Conservation (phyloP, 2,113 vertebrate species). For the Saguinus imperator region DNA sequence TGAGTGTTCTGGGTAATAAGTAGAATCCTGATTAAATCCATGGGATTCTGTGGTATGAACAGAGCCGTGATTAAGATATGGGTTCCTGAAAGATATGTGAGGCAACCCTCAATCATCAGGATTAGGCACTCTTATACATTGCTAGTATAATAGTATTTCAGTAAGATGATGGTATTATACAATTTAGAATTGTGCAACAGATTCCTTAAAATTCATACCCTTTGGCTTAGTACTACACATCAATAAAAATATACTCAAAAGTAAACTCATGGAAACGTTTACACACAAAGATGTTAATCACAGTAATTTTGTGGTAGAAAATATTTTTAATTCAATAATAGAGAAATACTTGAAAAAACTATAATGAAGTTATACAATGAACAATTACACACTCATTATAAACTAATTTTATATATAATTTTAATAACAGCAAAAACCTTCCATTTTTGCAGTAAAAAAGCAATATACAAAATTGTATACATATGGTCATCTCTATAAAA, state of each 20-base stretch:
- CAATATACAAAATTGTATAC: not conserved
- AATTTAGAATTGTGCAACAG: not conserved
- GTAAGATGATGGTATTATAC: not conserved
- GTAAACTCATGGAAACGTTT: conserved; percentile 8
- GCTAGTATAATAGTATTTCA: not conserved
- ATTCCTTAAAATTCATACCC: not conserved
- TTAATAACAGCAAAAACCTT: not conserved
- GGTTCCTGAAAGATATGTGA: not conserved
- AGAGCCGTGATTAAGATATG: not conserved
- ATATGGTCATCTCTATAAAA: not conserved
- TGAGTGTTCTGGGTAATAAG: not conserved
- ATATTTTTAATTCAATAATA: not conserved
- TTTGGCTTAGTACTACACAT: not conserved
- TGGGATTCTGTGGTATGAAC: not conserved
- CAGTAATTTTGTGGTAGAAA: not conserved
- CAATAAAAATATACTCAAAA: not conserved
- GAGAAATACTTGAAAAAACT: not conserved
- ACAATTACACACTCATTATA: not conserved
- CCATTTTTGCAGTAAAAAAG: not conserved
- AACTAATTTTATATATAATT: not conserved
- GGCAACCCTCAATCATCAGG: not conserved
- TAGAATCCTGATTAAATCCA: not conserved
- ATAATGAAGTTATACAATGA: conserved; percentile 22
- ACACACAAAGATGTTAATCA: conserved; percentile 25
- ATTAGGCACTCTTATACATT: not conserved